phyloP scores from a whole-genome alignment of 2,888 invertebrate species.

The Thalpophila matura region DNA sequence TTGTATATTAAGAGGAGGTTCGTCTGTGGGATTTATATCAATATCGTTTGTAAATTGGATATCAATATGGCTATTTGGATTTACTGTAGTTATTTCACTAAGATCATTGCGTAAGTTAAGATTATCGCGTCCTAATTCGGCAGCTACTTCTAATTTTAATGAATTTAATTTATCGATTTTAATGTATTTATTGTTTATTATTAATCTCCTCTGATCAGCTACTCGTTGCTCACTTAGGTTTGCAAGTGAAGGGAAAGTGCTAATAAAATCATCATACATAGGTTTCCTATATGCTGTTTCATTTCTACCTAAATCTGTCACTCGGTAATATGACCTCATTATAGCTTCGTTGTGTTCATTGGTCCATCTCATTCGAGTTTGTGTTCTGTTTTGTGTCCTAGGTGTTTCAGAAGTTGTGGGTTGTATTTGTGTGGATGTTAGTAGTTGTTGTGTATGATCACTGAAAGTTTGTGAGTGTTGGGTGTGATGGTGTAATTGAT shows the following conservation, averaged over 20 bases:
- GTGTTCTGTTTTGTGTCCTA: background rate
- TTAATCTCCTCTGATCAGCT: constrained; percentile 17
- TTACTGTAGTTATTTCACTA: background rate
- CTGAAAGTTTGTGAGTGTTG: background rate
- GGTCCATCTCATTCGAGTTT: background rate
- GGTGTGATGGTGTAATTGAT: background rate
- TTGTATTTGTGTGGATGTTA: background rate
- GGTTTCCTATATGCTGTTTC: constrained; percentile 1
- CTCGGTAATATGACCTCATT: constrained; percentile 3
- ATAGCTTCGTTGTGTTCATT: constrained; percentile 3
- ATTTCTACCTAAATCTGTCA: background rate
- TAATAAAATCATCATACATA: constrained; percentile 6
- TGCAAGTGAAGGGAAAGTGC: background rate
- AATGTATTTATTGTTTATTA: constrained; percentile 24
- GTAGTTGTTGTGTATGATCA: background rate
- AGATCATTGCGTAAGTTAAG: background rate
- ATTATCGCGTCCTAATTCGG: background rate
- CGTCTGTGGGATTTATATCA: background rate
- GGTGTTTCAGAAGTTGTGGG: background rate
- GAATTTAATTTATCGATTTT: constrained; percentile 5
- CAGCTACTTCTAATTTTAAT: background rate
- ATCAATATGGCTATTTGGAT: background rate
- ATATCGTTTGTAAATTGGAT: background rate
- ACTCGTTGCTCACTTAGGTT: constrained; percentile 26
- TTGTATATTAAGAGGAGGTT: background rate